Percentiles rank a stretch among this genome's conserved stretches.
phyloP scores from a whole-genome alignment of 2,113 vertebrate genomes.

The Muntiacus muntjak region DNA sequence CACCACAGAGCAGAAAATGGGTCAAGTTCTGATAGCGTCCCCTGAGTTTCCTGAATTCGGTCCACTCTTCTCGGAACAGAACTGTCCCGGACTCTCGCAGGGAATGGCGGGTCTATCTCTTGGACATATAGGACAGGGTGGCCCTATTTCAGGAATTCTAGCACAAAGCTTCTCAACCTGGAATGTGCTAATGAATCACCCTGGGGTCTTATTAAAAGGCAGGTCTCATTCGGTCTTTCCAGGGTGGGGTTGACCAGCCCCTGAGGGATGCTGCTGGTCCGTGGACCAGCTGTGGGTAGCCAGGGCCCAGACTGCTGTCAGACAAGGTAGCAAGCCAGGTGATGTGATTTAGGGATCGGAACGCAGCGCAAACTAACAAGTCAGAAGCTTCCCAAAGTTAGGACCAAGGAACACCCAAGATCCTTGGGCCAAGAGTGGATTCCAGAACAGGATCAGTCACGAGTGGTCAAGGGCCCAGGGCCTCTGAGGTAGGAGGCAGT shows the following conservation, averaged over 20 bases:
- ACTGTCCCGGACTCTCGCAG: not conserved
- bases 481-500: not conserved
- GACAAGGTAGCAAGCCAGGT: not conserved
- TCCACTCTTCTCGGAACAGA: not conserved
- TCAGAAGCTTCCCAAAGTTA: not conserved
- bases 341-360: not conserved
- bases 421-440: not conserved
- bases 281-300: not conserved
- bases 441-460: not conserved
- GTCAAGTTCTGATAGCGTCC: not conserved
- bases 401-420: not conserved
- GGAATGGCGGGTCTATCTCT: not conserved
- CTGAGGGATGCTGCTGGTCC: no score
- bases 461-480: not conserved
- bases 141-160: not conserved
- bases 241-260: not conserved
- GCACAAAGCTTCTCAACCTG: not conserved
- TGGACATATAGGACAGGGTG: rapidly evolving
- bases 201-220: not conserved
- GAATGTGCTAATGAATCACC: not conserved
- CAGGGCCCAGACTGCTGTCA: not conserved
- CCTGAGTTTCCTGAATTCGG: not conserved
- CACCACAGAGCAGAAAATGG: not conserved
- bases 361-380: not conserved
- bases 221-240: not conserved